Percentiles rank a stretch among this genome's conserved stretches.
These are phyloP conservation scores for Wiebesia pumilae DNA, from an alignment of 1,140 invertebrate species.

Conservation along the genomic window DNA sequence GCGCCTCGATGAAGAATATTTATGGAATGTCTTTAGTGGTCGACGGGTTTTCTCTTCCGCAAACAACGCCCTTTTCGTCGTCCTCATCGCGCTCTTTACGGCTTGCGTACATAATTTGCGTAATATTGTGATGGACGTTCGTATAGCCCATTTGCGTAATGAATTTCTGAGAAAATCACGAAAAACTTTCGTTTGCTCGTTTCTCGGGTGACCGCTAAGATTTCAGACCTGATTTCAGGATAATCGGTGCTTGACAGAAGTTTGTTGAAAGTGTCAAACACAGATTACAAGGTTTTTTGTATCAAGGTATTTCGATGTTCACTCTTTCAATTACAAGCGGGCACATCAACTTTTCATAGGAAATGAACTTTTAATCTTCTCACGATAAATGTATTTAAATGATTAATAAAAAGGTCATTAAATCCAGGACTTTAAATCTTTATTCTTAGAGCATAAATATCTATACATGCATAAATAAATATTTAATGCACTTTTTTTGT, in stretches of 20 bases:
- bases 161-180: not conserved
- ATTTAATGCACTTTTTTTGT: no score
- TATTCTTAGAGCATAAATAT: no score
- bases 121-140: not conserved
- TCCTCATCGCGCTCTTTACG: not conserved
- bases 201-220: not conserved
- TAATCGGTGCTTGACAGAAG: not conserved
- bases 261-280: no score
- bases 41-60: slow-evolving; percentile 37
- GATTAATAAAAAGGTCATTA: no score
- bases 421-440: no score
- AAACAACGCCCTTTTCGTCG: slow-evolving; percentile 26
- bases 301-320: no score
- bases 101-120: not conserved
- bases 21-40: not conserved
- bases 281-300: no score
- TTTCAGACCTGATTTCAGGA: not conserved
- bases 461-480: no score
- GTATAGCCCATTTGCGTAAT: not conserved
- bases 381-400: no score
- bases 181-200: not conserved
- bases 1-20: slow-evolving; percentile 19
- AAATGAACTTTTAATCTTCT: no score
- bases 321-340: no score
- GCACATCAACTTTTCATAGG: no score